Conservation (phyloP, 2,797 vertebrate genomes). For the Ficedula albicollis region DNA sequence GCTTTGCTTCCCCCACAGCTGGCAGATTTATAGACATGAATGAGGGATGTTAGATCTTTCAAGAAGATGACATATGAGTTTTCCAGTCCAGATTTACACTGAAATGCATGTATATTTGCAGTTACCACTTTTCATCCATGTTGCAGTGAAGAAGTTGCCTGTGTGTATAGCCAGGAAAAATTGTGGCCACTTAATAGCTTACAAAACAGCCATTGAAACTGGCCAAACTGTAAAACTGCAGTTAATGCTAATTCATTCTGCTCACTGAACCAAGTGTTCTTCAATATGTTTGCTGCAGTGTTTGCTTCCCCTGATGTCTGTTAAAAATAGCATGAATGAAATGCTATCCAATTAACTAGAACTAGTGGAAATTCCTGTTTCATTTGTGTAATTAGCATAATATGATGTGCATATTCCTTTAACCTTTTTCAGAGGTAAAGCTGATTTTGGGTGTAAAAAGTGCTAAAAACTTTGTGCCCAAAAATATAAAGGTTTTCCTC, state of each 20-base stretch:
- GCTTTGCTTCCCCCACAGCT: background rate
- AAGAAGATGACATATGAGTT: background rate
- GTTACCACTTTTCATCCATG: background rate
- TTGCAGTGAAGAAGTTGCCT: background rate
- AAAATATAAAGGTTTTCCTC: background rate
- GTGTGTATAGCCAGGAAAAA: background rate
- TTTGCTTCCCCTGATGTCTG: background rate
- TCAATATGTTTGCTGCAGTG: slow-evolving; percentile 10
- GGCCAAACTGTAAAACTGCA: background rate
- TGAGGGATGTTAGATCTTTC: background rate
- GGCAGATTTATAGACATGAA: background rate
- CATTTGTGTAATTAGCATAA: background rate
- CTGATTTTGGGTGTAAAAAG: background rate
- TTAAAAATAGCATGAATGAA: slow-evolving; percentile 34
- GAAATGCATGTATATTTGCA: background rate
- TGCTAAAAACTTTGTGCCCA: background rate
- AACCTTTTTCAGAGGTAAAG: background rate
- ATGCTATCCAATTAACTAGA: background rate
- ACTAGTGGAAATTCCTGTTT: slow-evolving; percentile 5
- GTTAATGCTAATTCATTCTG: background rate
- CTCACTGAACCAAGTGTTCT: slow-evolving; percentile 12
- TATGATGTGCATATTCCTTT: background rate
- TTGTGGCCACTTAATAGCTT: background rate
- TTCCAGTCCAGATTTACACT: background rate
- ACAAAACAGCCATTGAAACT: background rate